Base-by-base conservation (phyloP, 2,113 vertebrate species). In the Bubo bubo region DNA sequence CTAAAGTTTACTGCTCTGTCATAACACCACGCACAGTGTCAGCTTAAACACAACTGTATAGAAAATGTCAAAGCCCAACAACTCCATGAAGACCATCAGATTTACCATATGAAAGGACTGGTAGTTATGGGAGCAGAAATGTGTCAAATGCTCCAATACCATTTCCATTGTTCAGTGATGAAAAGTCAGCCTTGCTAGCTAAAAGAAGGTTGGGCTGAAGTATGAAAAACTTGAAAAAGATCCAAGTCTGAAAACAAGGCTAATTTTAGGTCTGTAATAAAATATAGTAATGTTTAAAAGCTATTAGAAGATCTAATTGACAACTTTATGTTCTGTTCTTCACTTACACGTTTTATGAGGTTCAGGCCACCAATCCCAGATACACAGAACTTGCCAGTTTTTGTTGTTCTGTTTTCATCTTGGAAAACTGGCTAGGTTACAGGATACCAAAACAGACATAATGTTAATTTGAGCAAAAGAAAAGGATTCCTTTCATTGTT, bases 211-310 rank as follows among this genome's bases (percentile, higher is more conserved):
- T 72, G 53, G 49, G 58, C 49, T 85, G 22, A 56, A 64, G 60
- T 8, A 63, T 17, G 28, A 82, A 79, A 74, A 77, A 23, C 75
- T 50, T 96, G 94, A 74, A 79, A 62, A 93, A 77, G 37, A 67
- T 83, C 76, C 88, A 92, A 56, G 75, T 75, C 83, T 84, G 62
- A 92, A 89, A 94, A 66, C 56, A 88, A 87, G 45, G 68, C 86
- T 93, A 95, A 95, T 95, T 97, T 96, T 96, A 95, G 79, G 52
- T 71, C 72, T 86, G 47, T n/a, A 95, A 81, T 92, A 96, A 96
- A 96, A 86, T 63, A 70, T 5, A 92, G 50, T 35, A 77, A 86
- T 26, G 52, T 92, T 97, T 90, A 77, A 95, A 92, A 88, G 63
- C 85, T 86, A 94, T 93, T 95, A 94, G 92, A 88, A 88, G 59